A percentile compares a stretch with the other conserved stretches of the same genome.
Evolutionary conservation across 2,888 invertebrate genomes (phyloP).

Genomic region (Aleiodes alternator): DNA sequence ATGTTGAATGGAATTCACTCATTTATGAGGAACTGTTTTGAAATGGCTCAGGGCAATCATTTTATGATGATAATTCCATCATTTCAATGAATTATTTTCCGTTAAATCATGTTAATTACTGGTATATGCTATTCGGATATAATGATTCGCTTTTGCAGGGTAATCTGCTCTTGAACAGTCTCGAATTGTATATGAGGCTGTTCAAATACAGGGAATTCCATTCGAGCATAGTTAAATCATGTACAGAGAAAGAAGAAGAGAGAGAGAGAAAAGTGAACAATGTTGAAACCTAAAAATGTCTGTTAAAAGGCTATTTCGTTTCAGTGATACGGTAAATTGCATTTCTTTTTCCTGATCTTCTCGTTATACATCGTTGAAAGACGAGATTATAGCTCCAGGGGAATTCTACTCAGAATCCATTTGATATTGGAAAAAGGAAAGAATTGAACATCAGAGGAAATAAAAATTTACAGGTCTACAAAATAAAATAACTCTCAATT

Average conservation of each 20-base stretch:
- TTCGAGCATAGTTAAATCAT: conserved; percentile 20
- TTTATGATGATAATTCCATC: no score
- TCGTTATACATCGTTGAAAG: conserved; percentile 60
- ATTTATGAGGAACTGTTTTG: no score
- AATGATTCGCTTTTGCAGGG: no score
- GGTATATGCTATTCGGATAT: no score
- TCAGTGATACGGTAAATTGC: conserved; percentile 61
- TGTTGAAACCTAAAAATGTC: neutral
- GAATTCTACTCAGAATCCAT: conserved; percentile 36
- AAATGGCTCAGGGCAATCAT: no score
- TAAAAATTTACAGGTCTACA: conserved; percentile 43
- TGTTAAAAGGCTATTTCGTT: conserved; percentile 58
- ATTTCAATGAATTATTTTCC: no score
- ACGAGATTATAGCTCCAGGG: conserved; percentile 59
- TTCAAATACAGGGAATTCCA: neutral
- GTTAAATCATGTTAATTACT: no score
- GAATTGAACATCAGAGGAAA: conserved; percentile 33
- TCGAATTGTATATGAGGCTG: neutral
- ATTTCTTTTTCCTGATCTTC: conserved; percentile 61
- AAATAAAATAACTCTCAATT: conserved; percentile 52
- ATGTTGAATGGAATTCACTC: no score
- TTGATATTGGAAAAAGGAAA: conserved; percentile 28
- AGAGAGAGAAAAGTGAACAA: conserved; percentile 20
- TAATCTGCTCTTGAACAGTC: no score
- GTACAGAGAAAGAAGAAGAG: conserved; percentile 29